phyloP scores from a whole-genome alignment of 2,888 invertebrate genomes.

The Polymixis flavicincta region DNA sequence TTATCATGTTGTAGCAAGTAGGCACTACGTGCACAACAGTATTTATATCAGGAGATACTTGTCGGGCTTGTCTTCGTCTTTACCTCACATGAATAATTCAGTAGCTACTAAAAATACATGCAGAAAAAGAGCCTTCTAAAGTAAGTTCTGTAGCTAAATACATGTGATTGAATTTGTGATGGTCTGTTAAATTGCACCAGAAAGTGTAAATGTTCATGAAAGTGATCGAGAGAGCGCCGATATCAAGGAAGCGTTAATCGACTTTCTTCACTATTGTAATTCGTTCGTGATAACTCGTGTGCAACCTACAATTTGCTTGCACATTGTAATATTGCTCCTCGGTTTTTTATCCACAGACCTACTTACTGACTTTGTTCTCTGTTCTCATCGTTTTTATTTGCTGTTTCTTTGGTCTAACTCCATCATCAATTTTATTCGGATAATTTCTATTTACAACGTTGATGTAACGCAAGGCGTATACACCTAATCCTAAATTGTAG shows the following conservation, averaged over 20 bases:
- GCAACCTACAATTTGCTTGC: conserved; percentile 66
- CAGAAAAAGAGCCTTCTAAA: conserved; percentile 61
- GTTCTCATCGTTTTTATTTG: conserved; percentile 65
- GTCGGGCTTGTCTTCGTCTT: conserved; percentile 68
- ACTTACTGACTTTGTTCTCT: conserved; percentile 63
- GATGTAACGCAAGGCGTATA: background rate
- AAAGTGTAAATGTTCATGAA: conserved; percentile 16
- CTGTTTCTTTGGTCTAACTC: conserved; percentile 41
- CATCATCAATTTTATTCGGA: conserved; percentile 42
- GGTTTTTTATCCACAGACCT: conserved; percentile 65
- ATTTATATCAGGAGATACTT: conserved; percentile 64
- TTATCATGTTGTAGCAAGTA: conserved; percentile 14
- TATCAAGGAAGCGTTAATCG: conserved; percentile 16
- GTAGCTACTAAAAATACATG: conserved; percentile 66
- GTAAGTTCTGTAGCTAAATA: conserved; percentile 42
- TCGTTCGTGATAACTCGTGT: conserved; percentile 56
- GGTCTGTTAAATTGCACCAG: conserved; percentile 8
- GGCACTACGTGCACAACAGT: conserved; percentile 17
- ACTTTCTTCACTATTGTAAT: conserved; percentile 51
- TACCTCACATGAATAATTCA: conserved; percentile 74
- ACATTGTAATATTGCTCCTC: conserved; percentile 65
- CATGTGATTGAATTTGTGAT: conserved; percentile 18
- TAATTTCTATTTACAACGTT: conserved; percentile 48
- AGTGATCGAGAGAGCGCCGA: conserved; percentile 9
- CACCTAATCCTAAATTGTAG: background rate